Evolutionary conservation across 2,797 vertebrate genomes (phyloP).

Genomic region (Fringilla coelebs): DNA sequence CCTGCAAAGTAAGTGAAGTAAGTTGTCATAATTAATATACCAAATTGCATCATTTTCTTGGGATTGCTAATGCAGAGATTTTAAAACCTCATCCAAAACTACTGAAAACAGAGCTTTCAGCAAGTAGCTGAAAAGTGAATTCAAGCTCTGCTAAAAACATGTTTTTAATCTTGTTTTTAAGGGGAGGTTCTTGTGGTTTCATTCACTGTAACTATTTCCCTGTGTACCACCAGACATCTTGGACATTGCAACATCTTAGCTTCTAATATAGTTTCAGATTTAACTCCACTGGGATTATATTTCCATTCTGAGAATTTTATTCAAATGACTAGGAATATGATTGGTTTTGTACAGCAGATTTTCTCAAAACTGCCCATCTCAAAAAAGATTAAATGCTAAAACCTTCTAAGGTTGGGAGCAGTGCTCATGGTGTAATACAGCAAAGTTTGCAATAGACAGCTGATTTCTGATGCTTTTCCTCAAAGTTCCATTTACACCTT

Average conservation of each 20-base stretch:
- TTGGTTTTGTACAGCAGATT: neutral
- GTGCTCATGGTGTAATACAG: neutral
- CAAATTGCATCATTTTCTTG: neutral
- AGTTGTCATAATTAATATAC: neutral
- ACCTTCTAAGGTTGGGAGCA: fast-evolving
- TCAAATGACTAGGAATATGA: neutral
- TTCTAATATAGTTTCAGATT: neutral
- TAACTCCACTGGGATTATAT: neutral
- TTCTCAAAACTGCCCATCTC: neutral
- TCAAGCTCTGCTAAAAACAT: neutral
- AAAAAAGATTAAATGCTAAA: neutral
- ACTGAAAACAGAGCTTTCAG: neutral
- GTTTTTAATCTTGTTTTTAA: neutral
- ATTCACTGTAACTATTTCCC: neutral
- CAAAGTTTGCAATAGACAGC: neutral
- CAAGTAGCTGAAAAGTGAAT: neutral
- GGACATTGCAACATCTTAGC: neutral
- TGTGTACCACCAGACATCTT: neutral
- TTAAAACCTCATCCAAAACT: neutral
- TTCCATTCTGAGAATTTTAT: neutral
- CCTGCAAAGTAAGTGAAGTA: neutral
- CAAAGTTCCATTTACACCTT: fast-evolving
- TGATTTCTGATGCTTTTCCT: neutral
- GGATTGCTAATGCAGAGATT: neutral
- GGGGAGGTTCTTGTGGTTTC: constrained; percentile 36